These are phyloP conservation scores for Slavum lentiscoides DNA, from an alignment of 2,888 invertebrate genomes.

Conservation along the genomic window DNA sequence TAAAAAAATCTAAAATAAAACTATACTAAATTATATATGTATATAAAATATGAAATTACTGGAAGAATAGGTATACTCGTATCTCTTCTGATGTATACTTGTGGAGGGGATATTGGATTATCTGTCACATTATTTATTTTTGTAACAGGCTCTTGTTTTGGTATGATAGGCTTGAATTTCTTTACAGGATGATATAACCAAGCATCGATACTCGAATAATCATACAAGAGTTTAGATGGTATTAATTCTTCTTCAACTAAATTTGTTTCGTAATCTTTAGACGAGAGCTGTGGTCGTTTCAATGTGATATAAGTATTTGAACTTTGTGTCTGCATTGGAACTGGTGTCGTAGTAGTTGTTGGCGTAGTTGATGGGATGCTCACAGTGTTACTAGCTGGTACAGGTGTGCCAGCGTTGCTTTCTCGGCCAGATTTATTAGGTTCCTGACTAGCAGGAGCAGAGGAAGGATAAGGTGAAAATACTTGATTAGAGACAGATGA, in stretches of 20 bases:
- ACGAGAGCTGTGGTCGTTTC: slow-evolving; percentile 77
- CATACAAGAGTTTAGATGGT: slow-evolving; percentile 80
- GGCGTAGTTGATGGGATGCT: slow-evolving; percentile 45
- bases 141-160: slow-evolving; percentile 52
- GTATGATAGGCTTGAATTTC: slow-evolving; percentile 70
- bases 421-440: slow-evolving; percentile 47
- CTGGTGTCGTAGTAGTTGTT: slow-evolving; percentile 34
- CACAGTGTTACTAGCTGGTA: slow-evolving; percentile 36
- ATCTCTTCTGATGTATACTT: slow-evolving; percentile 50
- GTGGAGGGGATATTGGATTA: slow-evolving; percentile 45
- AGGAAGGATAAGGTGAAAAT: slow-evolving; percentile 54
- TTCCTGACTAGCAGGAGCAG: slow-evolving; percentile 52
- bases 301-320: slow-evolving; percentile 58
- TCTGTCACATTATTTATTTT: slow-evolving; percentile 47
- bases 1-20: not conserved
- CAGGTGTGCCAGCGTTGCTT: slow-evolving; percentile 46
- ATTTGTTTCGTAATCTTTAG: slow-evolving; percentile 77
- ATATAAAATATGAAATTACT: slow-evolving; percentile 21
- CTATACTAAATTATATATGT: too few species aligned
- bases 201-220: slow-evolving; percentile 80
- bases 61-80: slow-evolving; percentile 40
- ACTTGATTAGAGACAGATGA: slow-evolving; percentile 61
- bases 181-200: slow-evolving; percentile 94
- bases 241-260: slow-evolving; percentile 77
- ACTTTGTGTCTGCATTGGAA: slow-evolving; percentile 31